These are phyloP conservation scores for Apis florea DNA, from an alignment of 1,140 invertebrate species.

Conservation along the genomic window DNA sequence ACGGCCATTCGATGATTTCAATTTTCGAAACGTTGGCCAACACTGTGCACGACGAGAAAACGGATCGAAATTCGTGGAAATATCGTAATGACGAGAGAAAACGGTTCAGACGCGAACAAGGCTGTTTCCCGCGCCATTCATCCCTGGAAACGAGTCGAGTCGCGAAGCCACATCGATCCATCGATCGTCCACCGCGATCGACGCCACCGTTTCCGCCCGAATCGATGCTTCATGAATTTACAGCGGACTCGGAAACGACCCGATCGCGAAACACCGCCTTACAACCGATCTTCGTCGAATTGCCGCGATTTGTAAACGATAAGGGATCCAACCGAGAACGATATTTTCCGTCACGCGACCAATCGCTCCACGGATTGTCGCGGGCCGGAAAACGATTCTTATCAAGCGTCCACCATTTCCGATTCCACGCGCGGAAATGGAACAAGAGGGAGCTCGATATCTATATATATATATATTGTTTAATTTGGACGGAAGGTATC, in stretches of 20 bases:
- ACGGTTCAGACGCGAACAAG: neutral
- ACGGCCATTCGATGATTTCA: too few species aligned
- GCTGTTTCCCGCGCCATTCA: constrained; percentile 21
- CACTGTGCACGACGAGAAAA: too few species aligned
- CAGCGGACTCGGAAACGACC: neutral
- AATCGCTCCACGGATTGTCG: neutral
- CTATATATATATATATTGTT: neutral
- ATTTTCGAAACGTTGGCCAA: too few species aligned
- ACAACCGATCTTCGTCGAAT: constrained; percentile 7
- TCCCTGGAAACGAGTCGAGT: constrained; percentile 22
- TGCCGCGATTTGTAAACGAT: constrained; percentile 38
- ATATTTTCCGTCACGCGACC: neutral
- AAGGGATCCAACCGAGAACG: neutral
- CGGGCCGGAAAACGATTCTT: neutral
- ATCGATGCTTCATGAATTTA: constrained; percentile 42
- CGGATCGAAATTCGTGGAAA: neutral
- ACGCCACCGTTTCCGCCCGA: neutral
- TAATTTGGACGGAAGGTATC: neutral
- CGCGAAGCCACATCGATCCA: constrained; percentile 11
- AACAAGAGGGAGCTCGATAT: neutral
- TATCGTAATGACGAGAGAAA: neutral
- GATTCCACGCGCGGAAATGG: neutral
- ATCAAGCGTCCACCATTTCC: neutral
- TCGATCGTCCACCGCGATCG: constrained; percentile 7
- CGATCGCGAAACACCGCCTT: constrained; percentile 21